Evolutionary conservation across 1,140 invertebrate genomes (phyloP).

Genomic region (Lordiphosa stackelbergi): DNA sequence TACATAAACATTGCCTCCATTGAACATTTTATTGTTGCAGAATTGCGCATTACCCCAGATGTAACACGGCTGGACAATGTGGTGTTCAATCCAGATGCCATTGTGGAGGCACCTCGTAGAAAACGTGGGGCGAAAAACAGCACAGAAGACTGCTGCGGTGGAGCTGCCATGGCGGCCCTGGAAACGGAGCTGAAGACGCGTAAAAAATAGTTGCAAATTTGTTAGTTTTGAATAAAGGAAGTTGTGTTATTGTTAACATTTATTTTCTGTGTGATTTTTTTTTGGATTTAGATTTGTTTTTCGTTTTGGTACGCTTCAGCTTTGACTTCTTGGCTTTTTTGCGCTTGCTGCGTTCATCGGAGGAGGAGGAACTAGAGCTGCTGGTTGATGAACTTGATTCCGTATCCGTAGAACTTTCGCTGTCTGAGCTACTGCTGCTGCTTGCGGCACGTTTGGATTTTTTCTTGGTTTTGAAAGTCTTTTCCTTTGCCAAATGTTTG

Average conservation of each 20-base stretch:
- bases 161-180: constrained; percentile 43
- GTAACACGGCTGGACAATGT: constrained; percentile 69
- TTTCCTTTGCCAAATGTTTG: too few relatives aligned
- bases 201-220: constrained; percentile 48
- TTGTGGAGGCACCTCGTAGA: constrained; percentile 45
- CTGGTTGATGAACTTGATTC: constrained; percentile 22
- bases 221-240: constrained; percentile 18
- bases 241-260: constrained; percentile 11
- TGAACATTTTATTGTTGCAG: constrained; percentile 13
- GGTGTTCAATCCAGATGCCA: constrained; percentile 61
- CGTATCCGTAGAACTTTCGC: constrained; percentile 36
- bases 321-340: constrained; percentile 41
- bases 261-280: constrained; percentile 52
- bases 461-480: constrained; percentile 33
- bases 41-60: constrained; percentile 63
- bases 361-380: constrained; percentile 35
- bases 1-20: constrained; percentile 37
- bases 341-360: constrained; percentile 45
- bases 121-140: constrained; percentile 18
- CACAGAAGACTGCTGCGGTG: constrained; percentile 49
- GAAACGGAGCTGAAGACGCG: constrained; percentile 30
- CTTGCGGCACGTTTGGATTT: constrained; percentile 38
- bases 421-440: constrained; percentile 42
- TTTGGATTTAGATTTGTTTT: constrained; percentile 52
- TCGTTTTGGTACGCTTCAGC: constrained; percentile 36